phyloP scores from a whole-genome alignment of 2,888 invertebrate species.

The Lithophane leautieri region DNA sequence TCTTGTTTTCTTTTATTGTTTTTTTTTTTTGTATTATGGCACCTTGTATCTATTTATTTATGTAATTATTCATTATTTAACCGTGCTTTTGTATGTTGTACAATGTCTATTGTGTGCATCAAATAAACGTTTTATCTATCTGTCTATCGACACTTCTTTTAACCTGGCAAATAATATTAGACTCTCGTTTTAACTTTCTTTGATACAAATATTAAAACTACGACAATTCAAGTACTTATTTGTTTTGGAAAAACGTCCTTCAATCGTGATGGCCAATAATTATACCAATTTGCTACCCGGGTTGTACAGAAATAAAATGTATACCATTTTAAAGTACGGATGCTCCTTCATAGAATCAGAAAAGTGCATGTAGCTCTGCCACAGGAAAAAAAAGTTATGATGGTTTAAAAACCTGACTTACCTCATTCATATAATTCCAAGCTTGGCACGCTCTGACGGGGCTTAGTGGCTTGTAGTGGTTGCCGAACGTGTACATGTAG shows the following conservation, averaged over 20 bases:
- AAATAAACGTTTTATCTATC: too few species aligned
- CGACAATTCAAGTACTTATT: not conserved
- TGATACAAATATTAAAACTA: not conserved
- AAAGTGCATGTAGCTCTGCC: not conserved
- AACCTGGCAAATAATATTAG: not conserved
- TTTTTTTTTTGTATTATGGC: too few species aligned
- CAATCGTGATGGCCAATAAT: not conserved
- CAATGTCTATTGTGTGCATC: too few species aligned
- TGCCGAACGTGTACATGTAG: conserved; percentile 97
- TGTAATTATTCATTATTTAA: too few species aligned
- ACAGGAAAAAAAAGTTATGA: not conserved
- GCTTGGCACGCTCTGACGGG: conserved; percentile 94
- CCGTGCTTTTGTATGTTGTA: too few species aligned
- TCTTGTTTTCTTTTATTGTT: too few species aligned
- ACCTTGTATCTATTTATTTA: too few species aligned
- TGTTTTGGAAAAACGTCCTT: not conserved
- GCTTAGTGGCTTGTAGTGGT: conserved; percentile 95
- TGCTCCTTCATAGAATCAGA: not conserved
- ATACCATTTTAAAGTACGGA: not conserved
- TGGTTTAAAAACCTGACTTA: conserved; percentile 77
- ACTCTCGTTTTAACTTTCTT: too few species aligned
- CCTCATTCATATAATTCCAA: conserved; percentile 95
- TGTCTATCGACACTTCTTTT: too few species aligned
- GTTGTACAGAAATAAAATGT: not conserved
- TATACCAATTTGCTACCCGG: too few species aligned